phyloP scores from a whole-genome alignment of 2,888 invertebrate species.

The Ctenicera cuprea region DNA sequence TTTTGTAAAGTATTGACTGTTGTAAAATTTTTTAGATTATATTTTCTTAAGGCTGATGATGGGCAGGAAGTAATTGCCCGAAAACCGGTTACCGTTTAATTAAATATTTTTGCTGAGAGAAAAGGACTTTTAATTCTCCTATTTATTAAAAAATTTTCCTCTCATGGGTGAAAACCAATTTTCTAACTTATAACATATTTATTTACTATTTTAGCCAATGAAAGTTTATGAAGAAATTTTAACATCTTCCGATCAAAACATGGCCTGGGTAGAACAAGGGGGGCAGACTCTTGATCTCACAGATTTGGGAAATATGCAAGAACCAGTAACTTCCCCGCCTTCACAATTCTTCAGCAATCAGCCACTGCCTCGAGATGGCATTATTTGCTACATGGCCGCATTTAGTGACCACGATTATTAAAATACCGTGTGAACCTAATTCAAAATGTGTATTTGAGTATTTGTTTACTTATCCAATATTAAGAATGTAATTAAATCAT shows the following conservation, averaged over 20 bases:
- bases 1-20: too few relatives aligned
- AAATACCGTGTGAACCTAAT: not conserved
- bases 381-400: constrained; percentile 68
- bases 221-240: constrained; percentile 69
- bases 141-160: too few relatives aligned
- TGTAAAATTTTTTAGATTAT: too few relatives aligned
- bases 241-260: constrained; percentile 64
- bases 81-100: too few relatives aligned
- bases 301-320: constrained; percentile 25
- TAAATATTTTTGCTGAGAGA: too few relatives aligned
- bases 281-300: constrained; percentile 40
- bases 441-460: not conserved
- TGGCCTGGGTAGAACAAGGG: constrained; percentile 64
- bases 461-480: not conserved
- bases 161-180: too few relatives aligned
- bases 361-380: constrained; percentile 65
- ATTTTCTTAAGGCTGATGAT: too few relatives aligned
- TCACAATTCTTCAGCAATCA: constrained; percentile 64
- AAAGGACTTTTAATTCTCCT: too few relatives aligned
- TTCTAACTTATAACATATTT: too few relatives aligned
- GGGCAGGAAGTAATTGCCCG: too few relatives aligned
- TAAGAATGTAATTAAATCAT: too few relatives aligned
- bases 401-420: constrained; percentile 65
- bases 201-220: constrained; percentile 59
- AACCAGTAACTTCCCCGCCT: constrained; percentile 56